These are phyloP conservation scores for Orcinus orca DNA, from an alignment of 2,113 vertebrate species.

Conservation along the genomic window DNA sequence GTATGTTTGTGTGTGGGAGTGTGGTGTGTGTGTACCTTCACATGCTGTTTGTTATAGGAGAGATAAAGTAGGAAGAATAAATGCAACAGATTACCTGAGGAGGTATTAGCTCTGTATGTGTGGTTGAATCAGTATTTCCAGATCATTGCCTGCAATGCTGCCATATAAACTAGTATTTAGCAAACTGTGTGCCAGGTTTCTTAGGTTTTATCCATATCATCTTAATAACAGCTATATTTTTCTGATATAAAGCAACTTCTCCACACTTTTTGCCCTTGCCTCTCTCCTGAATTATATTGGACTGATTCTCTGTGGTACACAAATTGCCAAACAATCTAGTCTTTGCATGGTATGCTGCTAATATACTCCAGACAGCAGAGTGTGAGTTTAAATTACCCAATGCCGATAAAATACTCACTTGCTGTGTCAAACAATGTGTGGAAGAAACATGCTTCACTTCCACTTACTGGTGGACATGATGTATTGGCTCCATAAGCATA, in stretches of 20 bases:
- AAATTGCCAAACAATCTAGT: constrained; percentile 39
- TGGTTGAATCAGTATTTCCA: background rate
- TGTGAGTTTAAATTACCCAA: constrained; percentile 59
- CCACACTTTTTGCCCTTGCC: background rate
- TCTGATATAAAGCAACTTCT: background rate
- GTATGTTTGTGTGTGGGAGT: background rate
- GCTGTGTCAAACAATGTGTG: constrained; percentile 32
- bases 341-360: constrained; percentile 46
- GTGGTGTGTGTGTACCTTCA: background rate
- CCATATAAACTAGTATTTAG: background rate
- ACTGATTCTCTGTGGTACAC: background rate
- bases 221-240: background rate
- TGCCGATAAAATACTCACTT: constrained; percentile 64
- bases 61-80: background rate
- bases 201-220: background rate
- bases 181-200: background rate
- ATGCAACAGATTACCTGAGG: background rate
- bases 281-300: constrained; percentile 11
- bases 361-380: constrained; percentile 55
- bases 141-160: background rate
- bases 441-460: constrained; percentile 48
- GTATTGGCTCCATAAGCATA: constrained; percentile 44
- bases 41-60: background rate
- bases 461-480: constrained; percentile 51
- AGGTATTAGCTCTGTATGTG: background rate